A percentile compares a stretch with the other conserved stretches of the same genome.
phyloP scores from a whole-genome alignment of 2,797 vertebrate species.

The Sebastes diploproa region DNA sequence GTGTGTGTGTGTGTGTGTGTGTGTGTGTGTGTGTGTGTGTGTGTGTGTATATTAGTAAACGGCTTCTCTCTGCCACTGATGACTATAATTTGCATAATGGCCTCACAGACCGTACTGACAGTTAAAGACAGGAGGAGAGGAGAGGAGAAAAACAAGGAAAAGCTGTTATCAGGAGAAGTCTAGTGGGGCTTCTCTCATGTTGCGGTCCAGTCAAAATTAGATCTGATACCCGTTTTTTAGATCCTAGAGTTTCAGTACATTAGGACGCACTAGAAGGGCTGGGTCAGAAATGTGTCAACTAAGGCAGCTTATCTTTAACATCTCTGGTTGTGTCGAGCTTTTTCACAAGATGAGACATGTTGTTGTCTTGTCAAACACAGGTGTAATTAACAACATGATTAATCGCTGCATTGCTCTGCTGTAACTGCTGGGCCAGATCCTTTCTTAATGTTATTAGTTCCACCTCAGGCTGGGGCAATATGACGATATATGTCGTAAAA shows the following conservation, averaged over 20 bases:
- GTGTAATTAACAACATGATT: background rate
- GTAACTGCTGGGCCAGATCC: background rate
- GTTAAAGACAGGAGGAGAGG: constrained; percentile 4
- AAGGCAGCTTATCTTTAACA: background rate
- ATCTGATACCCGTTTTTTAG: background rate
- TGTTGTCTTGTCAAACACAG: background rate
- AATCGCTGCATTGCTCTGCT: background rate
- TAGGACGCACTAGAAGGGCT: no score
- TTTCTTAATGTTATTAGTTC: background rate
- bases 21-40: constrained; percentile 42
- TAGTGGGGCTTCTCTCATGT: background rate
- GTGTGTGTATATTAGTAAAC: constrained; percentile 20
- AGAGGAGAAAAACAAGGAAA: background rate
- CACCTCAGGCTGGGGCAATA: background rate
- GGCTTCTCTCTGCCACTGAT: constrained; percentile 35
- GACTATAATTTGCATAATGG: constrained; percentile 65
- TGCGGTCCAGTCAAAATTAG: background rate
- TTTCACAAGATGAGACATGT: background rate
- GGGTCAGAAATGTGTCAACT: background rate
- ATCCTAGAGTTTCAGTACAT: no score
- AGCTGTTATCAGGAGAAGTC: background rate
- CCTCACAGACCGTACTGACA: constrained; percentile 22
- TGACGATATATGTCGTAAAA: no score
- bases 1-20: constrained; percentile 39
- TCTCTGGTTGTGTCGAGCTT: background rate